phyloP scores from a whole-genome alignment of 37 sponge, comb jelly and placozoan genomes.

The Ephydatia muelleri region DNA sequence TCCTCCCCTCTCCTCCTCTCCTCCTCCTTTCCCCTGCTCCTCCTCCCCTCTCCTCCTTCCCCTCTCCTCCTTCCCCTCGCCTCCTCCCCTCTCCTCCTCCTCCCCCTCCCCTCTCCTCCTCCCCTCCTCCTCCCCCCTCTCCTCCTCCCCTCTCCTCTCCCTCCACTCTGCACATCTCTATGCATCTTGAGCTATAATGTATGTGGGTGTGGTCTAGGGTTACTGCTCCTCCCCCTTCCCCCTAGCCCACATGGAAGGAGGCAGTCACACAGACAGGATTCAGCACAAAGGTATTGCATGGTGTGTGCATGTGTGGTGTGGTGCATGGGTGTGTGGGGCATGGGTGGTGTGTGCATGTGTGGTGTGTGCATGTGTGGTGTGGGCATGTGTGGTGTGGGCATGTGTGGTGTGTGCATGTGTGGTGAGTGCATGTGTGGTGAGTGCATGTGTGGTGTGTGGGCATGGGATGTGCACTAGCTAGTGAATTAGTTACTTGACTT shows the following conservation, averaged over 20 bases:
- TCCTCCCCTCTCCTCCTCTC: neutral
- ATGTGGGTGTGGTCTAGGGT: neutral
- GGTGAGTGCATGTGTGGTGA: no score
- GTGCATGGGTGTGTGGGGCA: no score
- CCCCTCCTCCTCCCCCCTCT: constrained; percentile 8
- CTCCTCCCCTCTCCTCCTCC: neutral
- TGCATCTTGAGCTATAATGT: no score
- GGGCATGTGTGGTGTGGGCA: no score
- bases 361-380: no score
- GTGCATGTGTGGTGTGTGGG: no score
- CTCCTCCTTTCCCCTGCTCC: neutral
- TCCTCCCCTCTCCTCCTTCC: neutral
- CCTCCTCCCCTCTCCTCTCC: neutral
- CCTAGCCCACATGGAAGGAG: constrained; percentile 44
- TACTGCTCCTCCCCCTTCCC: neutral
- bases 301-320: no score
- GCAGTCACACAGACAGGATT: constrained; percentile 15
- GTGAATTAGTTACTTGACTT: no score
- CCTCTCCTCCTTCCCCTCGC: neutral
- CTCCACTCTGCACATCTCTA: no score
- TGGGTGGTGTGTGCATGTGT: no score
- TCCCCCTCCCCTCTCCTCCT: neutral
- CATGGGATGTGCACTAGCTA: no score
- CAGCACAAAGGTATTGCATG: neutral
- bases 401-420: no score